Conservation (phyloP, 2,888 invertebrate species). For the Sphaerophoria taeniata region DNA sequence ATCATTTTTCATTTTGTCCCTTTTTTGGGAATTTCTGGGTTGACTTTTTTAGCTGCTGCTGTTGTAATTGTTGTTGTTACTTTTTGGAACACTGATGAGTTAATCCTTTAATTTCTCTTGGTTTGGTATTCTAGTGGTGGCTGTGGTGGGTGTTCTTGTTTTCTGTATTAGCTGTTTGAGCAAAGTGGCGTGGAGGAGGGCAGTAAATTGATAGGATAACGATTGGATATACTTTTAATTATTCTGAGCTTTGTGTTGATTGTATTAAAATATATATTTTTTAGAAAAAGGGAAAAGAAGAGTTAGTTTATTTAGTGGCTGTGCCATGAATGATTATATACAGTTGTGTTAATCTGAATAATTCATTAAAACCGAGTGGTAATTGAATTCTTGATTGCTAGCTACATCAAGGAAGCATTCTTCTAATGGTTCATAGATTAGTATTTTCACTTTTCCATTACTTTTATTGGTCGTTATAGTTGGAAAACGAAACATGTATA, state of each 20-base stretch:
- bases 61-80: neutral
- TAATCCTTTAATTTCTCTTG: slow-evolving; percentile 48
- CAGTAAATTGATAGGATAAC: slow-evolving; percentile 33
- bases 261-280: slow-evolving; percentile 15
- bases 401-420: no score
- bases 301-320: neutral
- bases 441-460: no score
- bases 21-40: slow-evolving; percentile 25
- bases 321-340: no score
- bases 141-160: slow-evolving; percentile 37
- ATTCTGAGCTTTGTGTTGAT: slow-evolving; percentile 12
- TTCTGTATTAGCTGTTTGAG: neutral
- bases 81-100: slow-evolving; percentile 54
- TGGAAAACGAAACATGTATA: no score
- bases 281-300: neutral
- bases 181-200: slow-evolving; percentile 9
- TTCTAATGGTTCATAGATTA: no score
- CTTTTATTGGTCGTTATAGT: no score
- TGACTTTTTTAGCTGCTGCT: slow-evolving; percentile 25
- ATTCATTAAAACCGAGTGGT: no score
- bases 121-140: slow-evolving; percentile 16
- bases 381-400: no score
- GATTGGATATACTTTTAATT: slow-evolving; percentile 20
- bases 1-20: slow-evolving; percentile 17
- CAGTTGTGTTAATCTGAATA: no score